Base-by-base conservation (phyloP, 2,797 vertebrate species). In the Stomatorhinus walkeri region DNA sequence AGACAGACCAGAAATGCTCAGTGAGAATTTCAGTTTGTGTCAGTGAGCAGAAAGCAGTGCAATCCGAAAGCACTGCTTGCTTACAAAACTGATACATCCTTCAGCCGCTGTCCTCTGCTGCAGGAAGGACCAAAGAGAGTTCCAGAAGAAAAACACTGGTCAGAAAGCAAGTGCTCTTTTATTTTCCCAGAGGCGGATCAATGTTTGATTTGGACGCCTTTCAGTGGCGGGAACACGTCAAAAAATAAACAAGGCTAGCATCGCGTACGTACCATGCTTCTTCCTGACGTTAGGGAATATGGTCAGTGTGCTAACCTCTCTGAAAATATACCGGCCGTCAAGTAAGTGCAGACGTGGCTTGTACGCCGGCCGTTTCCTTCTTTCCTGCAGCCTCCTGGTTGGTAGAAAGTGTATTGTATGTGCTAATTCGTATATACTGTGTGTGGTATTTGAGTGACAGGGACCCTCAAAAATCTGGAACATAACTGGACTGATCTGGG, bases 181-280 rank as follows among this genome's bases (percentile, higher is more conserved):
- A 85, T 85, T 85, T 85, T 85, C 81, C 24, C 52, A 56, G 48
- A 86, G 14, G 14, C 56, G 51, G 85, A 36, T 86, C 32, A 14
- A 6, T 86, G 85, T 56, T 86, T 86, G 85, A 86, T 36, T 86
- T 86, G 85, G 48, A 86, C 0, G 51, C 16, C 32, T 86, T 52
- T 86, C 85, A 86, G 85, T n/a, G 28, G 51, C 16, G 16, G 51
- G 49, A 40, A 52, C 12, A 54, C 32, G 49, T 56, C 12, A 4
- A 14, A 85, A 51, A 85, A 85, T 28, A 85, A 85, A 85, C 81
- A 49, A 85, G n/a, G 19, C 48, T 85, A 85, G n/a, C 81, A 7
- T 28, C 10, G 81, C 4, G 19, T 48, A 48, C 8, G 16, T 24
- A 8, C n/a, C 10, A 9, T 16, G 32, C 32, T 19, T 40, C 68